phyloP scores from a whole-genome alignment of 2,113 vertebrate species.

The Chascanopsetta lugubris region DNA sequence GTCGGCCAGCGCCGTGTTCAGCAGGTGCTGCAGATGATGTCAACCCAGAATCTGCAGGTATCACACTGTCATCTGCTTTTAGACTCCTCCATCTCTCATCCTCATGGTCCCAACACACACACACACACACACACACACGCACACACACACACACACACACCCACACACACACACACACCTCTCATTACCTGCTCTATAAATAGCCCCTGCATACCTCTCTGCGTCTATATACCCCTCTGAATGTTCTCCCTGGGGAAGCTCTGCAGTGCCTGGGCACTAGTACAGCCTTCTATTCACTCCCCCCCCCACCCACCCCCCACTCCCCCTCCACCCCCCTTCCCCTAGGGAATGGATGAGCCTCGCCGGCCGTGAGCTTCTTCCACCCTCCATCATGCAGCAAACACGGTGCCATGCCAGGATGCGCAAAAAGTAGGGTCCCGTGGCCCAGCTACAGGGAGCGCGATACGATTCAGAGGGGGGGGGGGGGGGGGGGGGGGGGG shows the following conservation, averaged over 20 bases:
- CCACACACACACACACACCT: too few relatives aligned
- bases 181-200: constrained; percentile 69
- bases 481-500: too few relatives aligned
- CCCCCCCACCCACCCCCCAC: not conserved
- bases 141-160: too few relatives aligned
- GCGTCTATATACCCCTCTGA: constrained; percentile 55
- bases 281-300: constrained; percentile 52
- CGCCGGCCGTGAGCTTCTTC: constrained; percentile 64
- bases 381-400: constrained; percentile 70
- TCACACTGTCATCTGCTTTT: constrained; percentile 43
- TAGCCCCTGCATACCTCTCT: constrained; percentile 55
- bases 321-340: constrained; percentile 26
- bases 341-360: constrained; percentile 55
- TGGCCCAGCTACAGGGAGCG: constrained; percentile 41
- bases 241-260: constrained; percentile 56
- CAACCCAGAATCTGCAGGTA: constrained; percentile 28
- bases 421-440: constrained; percentile 38
- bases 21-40: constrained; percentile 18
- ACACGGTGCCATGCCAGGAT: constrained; percentile 49
- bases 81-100: constrained; percentile 23
- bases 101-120: constrained; percentile 17
- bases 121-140: too few relatives aligned
- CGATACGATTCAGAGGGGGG: constrained; percentile 62
- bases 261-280: constrained; percentile 60
- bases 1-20: not conserved